Evolutionary conservation across 2,797 vertebrate species (phyloP), one percentile per base, ranked within the genome.

Genomic region (Aphelocoma californica): DNA sequence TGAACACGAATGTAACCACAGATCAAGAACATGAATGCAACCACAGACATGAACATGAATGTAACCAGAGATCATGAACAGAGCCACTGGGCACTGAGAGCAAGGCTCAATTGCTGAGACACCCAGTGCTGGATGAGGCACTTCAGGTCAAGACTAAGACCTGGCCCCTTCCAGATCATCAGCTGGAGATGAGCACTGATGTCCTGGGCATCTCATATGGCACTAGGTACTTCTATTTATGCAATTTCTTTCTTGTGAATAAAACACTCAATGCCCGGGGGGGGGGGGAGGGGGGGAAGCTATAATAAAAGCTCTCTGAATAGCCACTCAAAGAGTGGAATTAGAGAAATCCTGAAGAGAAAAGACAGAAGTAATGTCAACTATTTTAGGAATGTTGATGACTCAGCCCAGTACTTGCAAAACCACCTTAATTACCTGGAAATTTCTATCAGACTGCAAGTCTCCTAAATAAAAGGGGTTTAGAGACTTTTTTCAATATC

Each of bases 371-470:
- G 42, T 61, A 88, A 88, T 47, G 48, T 62, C 73, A 91, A 40
- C 62, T 88, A 69, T 88, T 88, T 92, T 69, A 75, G 40, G 70
- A 88, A 81, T 20, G 3, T 23, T 84, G 65, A 50, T 94, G 88
- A 83, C 69, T 95, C 90, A 92, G 73, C 13, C 58, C 20, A 50
- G 47, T 54, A 57, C 45, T 62, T 91, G 34, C 20, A 93, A 91
- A 65, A 20, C 62, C 75, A 92, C 50, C 18, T 71, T 88, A 86
- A 93, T 92, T 91, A 85, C 51, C 23, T 58, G 19, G 29, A 79
- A 89, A 88, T 73, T 90, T 94, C 71, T 94, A 58, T 82, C 81
- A 92, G n/a, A 81, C 20, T 89, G 21, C 29, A 87, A 57, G 29
- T 78, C 38, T 88, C 65, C 57, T 72, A 90, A 86, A 88, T 71